Percentiles rank a stretch among this genome's conserved stretches.
Conservation (phyloP, 2,797 vertebrate genomes). For the Peromyscus eremicus region DNA sequence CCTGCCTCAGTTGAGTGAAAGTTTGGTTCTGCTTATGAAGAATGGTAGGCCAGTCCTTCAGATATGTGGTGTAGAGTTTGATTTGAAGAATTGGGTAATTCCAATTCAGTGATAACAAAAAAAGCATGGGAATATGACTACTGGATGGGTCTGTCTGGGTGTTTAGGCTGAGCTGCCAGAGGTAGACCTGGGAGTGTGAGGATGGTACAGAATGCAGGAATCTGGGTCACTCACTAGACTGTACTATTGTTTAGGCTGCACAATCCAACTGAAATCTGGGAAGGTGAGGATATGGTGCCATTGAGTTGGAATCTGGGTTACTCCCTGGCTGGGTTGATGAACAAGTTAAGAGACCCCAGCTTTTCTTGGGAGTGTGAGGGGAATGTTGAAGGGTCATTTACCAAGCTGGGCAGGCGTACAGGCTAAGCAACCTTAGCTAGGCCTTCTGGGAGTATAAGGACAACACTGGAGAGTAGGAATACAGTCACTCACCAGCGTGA, state of each 20-base stretch:
- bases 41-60: neutral
- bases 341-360: neutral
- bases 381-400: neutral
- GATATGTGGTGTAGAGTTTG: neutral
- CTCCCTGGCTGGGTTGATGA: neutral
- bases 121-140: neutral
- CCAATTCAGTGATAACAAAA: neutral
- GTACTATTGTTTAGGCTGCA: neutral
- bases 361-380: neutral
- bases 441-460: neutral
- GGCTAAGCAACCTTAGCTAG: neutral
- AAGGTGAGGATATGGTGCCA: neutral
- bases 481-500: neutral
- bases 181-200: neutral
- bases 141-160: neutral
- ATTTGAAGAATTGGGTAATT: neutral
- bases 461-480: neutral
- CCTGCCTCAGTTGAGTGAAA: neutral
- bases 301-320: neutral
- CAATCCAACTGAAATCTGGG: neutral
- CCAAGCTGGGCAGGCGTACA: neutral
- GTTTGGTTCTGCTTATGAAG: neutral
- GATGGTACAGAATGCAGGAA: neutral
- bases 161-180: neutral
- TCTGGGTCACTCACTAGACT: neutral